Evolutionary conservation across 2,888 invertebrate species (phyloP).

Genomic region (Hartigia nigra): DNA sequence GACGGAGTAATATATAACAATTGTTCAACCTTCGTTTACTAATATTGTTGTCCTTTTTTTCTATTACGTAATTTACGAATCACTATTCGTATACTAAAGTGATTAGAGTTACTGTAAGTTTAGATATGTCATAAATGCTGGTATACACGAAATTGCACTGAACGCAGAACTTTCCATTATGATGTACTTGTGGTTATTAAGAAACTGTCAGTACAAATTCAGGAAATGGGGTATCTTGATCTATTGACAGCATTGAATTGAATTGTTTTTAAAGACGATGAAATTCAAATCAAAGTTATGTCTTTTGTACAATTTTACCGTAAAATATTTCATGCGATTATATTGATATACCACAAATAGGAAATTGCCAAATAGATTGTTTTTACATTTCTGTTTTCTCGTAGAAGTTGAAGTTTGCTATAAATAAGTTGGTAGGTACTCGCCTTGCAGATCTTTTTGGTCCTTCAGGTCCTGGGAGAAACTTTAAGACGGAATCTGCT

Average conservation of each 20-base stretch:
- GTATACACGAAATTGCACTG: neutral
- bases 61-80: neutral
- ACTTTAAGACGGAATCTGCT: neutral
- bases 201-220: neutral
- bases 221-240: neutral
- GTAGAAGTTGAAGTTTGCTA: neutral
- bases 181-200: neutral
- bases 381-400: neutral
- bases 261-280: neutral
- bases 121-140: neutral
- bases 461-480: neutral
- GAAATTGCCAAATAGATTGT: neutral
- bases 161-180: neutral
- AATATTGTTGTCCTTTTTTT: neutral
- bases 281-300: neutral
- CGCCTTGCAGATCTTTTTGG: neutral
- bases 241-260: neutral
- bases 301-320: neutral
- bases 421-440: neutral
- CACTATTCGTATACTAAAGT: neutral
- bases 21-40: neutral
- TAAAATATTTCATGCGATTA: neutral
- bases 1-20: neutral
- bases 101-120: neutral
- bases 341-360: neutral